phyloP scores from a whole-genome alignment of 1,140 invertebrate species.

The Hypothenemus hampei region DNA sequence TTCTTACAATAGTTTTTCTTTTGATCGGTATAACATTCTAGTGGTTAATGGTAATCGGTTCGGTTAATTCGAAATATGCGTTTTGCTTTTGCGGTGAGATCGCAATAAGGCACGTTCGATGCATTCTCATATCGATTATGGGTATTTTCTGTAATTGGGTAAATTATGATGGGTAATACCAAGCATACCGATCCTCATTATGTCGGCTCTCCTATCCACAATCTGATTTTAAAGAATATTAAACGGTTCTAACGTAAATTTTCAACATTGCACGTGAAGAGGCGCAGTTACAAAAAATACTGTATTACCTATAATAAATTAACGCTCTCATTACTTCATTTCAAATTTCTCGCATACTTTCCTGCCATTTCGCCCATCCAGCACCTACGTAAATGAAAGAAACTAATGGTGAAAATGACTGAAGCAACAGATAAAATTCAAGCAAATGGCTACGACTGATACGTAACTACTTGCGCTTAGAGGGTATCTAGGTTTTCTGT shows the following conservation, averaged over 20 bases:
- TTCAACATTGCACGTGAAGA: no score
- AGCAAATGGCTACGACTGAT: not conserved
- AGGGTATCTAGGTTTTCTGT: not conserved
- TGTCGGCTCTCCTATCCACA: not conserved
- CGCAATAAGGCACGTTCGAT: slow-evolving; percentile 10
- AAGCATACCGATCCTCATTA: not conserved
- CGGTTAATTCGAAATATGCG: slow-evolving; percentile 33
- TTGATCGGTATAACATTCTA: slow-evolving; percentile 17
- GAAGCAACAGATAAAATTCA: not conserved
- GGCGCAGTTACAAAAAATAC: no score
- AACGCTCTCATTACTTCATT: not conserved
- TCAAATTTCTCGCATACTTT: not conserved
- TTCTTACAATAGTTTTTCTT: slow-evolving; percentile 29
- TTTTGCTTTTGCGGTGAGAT: slow-evolving; percentile 7
- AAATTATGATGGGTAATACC: slow-evolving; percentile 9
- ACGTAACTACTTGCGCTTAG: not conserved
- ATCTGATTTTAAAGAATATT: no score
- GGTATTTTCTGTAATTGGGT: slow-evolving; percentile 15
- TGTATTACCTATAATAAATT: not conserved
- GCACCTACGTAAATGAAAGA: not conserved
- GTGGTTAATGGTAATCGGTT: slow-evolving; percentile 37
- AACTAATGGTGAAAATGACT: not conserved
- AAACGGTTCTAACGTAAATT: no score
- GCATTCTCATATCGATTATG: slow-evolving; percentile 12
- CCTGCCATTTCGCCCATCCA: not conserved